Evolutionary conservation across 2,113 vertebrate genomes (phyloP).

Genomic region (Psittacula cyanocephala): DNA sequence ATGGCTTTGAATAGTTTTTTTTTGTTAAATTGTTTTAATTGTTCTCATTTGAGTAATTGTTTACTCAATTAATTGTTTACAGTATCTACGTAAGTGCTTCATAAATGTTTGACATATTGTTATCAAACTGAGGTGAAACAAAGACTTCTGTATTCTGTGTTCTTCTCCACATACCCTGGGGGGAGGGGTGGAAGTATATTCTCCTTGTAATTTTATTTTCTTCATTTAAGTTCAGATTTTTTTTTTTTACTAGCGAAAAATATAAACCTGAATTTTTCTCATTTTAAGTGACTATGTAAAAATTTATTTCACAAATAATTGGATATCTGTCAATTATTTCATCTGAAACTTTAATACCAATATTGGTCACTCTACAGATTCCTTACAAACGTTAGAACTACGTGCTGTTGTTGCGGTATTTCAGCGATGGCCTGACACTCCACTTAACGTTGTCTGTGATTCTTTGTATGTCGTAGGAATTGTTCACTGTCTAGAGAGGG

Average conservation of each 20-base stretch:
- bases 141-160: neutral
- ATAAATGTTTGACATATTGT: neutral
- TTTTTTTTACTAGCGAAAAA: neutral
- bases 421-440: too few relatives aligned
- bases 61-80: too few relatives aligned
- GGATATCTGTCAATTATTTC: neutral
- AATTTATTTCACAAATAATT: neutral
- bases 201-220: neutral
- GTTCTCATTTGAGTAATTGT: neutral
- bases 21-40: neutral
- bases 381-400: too few relatives aligned
- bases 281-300: neutral
- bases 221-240: neutral
- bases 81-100: neutral
- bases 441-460: too few relatives aligned
- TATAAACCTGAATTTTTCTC: neutral
- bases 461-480: too few relatives aligned
- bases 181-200: accelerated
- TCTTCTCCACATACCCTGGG: neutral
- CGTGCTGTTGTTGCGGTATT: too few relatives aligned
- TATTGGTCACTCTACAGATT: too few relatives aligned
- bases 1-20: neutral
- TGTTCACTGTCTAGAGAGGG: too few relatives aligned
- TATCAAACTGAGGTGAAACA: neutral
- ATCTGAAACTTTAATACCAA: neutral